Percentiles rank a stretch among this genome's conserved stretches.
Evolutionary conservation across 2,797 vertebrate genomes (phyloP).

Genomic region (Cetoscarus ocellatus): DNA sequence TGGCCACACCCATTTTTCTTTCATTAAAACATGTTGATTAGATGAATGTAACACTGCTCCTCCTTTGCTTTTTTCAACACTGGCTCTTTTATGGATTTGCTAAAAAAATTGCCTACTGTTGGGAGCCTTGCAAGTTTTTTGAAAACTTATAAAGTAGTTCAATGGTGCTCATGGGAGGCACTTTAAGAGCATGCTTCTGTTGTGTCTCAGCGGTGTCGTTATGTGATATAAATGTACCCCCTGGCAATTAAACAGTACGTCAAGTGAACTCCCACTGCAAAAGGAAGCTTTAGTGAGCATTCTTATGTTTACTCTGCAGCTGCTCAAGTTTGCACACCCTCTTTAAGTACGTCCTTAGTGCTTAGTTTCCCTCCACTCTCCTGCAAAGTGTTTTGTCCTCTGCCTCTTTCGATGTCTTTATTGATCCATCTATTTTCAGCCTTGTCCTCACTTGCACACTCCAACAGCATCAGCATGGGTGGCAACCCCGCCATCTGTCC

Average conservation of each 20-base stretch:
- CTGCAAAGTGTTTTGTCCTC: constrained; percentile 37
- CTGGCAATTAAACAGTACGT: not conserved
- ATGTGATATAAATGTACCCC: constrained; percentile 4
- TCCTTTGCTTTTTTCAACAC: not conserved
- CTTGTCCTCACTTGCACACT: constrained; percentile 29
- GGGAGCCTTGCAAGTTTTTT: not conserved
- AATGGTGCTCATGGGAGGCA: not conserved
- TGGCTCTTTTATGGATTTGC: constrained; percentile 9
- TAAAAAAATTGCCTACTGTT: not conserved
- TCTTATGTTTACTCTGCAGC: constrained; percentile 4
- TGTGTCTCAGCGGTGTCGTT: not conserved
- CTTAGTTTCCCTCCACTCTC: constrained; percentile 21
- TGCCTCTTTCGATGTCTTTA: constrained; percentile 51
- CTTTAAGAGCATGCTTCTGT: constrained; percentile 2
- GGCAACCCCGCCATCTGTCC: constrained; percentile 65
- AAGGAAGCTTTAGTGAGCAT: not conserved
- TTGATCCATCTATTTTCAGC: constrained; percentile 60
- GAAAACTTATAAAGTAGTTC: not conserved
- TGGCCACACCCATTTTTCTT: not conserved
- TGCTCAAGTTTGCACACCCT: not conserved
- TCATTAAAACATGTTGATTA: not conserved
- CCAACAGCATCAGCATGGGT: constrained; percentile 48
- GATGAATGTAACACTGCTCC: not conserved
- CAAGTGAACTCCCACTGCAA: not conserved
- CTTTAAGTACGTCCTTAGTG: not conserved